Evolutionary conservation across 2,888 invertebrate genomes (phyloP).

Genomic region (Cyaniris semiargus): DNA sequence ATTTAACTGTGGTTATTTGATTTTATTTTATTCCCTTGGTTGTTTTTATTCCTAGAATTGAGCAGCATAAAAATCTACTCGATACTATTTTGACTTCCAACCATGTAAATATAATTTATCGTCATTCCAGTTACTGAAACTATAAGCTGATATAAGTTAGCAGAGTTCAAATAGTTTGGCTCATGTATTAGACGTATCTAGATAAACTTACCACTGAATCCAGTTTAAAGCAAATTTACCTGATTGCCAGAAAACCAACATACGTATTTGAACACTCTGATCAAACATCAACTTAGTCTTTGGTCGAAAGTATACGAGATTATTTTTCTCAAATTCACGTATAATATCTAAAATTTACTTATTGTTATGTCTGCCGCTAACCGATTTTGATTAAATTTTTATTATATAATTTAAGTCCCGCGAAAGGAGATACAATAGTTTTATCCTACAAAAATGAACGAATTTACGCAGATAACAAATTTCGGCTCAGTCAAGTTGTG

Average conservation of each 20-base stretch:
- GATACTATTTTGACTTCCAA: not conserved
- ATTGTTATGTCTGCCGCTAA: no score
- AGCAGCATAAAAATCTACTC: no score
- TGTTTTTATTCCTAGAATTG: no score
- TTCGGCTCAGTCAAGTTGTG: no score
- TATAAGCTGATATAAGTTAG: not conserved
- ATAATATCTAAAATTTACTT: not conserved
- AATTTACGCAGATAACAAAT: no score
- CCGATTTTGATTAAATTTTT: no score
- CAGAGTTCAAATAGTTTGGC: not conserved
- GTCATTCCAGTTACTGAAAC: not conserved
- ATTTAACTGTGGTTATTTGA: not conserved
- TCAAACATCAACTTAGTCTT: not conserved
- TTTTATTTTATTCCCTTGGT: no score
- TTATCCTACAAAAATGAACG: no score
- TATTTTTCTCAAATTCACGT: not conserved
- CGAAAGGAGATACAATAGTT: no score
- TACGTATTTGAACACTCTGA: not conserved
- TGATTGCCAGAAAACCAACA: conserved; percentile 15
- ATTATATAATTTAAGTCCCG: no score
- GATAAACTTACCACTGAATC: conserved; percentile 8
- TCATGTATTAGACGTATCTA: not conserved
- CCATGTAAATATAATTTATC: not conserved
- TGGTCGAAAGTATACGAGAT: not conserved
- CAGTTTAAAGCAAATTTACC: not conserved